Evolutionary conservation across 2,888 invertebrate genomes (phyloP), one percentile per base, ranked within the genome.

Genomic region (Bedellia somnulentella): DNA sequence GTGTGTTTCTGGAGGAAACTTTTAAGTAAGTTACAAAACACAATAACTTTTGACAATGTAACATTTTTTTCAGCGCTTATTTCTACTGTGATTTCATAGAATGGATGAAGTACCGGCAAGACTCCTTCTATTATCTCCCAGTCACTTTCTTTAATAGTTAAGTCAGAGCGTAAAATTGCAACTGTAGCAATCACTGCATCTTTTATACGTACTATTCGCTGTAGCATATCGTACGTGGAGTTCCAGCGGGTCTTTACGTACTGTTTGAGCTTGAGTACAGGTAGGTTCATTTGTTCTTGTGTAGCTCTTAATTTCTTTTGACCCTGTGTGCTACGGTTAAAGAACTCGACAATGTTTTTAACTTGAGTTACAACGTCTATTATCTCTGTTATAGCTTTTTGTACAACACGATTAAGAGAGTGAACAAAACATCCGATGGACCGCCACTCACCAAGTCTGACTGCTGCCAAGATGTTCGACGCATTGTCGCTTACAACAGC

Each of bases 381-480:
- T 24, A 40, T 34, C 6, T 30, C 17, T 29, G 12, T 26, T 15
- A 17, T 29, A 10, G 33, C 37, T 12, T 26, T 11, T 30, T 40
- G 40, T 3, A 43, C 40, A 2, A 34, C 32, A 8, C 41, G 25
- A 35, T 44, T 43, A 5, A 43, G 5, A 3, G 33, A 33, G 27
- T 46, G 42, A 1, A 41, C 44, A 16, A 39, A 43, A 21, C 43
- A 43, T 5, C 21, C 1, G 8, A 43, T 35, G 5, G 35, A 35
- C 3, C 36, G 27, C 41, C 39, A 42, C 2, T 30, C 33, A 24
- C 37, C 39, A 6, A 32, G 8, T 32, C 34, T 32, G 11, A 42
- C 29, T 12, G 41, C 41, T 13, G 35, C 29, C 25, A 33, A 21
- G 4, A 43, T 41, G 15, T 42, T 42, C 14, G 31, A 28, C n/a